These are phyloP conservation scores for Psilopsiagon aurifrons DNA, from an alignment of 2,113 vertebrate species.

Conservation along the genomic window DNA sequence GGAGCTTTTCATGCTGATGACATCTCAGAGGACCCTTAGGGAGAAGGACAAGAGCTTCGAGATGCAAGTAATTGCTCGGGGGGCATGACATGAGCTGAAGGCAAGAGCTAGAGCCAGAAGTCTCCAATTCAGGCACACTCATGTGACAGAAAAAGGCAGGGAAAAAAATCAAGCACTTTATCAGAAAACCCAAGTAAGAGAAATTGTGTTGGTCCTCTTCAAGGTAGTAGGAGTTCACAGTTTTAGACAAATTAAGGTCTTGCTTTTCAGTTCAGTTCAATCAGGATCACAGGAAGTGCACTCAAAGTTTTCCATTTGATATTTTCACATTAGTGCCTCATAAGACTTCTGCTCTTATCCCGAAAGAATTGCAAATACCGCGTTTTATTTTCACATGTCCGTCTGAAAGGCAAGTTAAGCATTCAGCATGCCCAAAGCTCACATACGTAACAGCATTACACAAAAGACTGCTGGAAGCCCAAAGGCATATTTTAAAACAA, in stretches of 20 bases:
- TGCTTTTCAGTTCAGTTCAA: background rate
- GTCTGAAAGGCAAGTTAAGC: background rate
- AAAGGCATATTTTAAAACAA: background rate
- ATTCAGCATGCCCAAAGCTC: background rate
- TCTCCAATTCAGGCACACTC: background rate
- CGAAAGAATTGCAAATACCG: background rate
- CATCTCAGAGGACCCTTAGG: background rate
- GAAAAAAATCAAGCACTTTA: background rate
- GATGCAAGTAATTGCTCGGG: background rate
- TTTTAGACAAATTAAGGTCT: background rate
- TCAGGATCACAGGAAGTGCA: background rate
- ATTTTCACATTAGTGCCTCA: background rate
- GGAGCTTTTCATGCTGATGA: background rate
- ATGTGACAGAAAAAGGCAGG: background rate
- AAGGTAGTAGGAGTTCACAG: background rate
- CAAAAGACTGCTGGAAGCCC: background rate
- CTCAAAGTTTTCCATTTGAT: background rate
- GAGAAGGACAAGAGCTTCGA: background rate
- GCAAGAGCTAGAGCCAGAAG: background rate
- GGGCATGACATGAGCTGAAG: background rate
- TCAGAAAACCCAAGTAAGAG: background rate
- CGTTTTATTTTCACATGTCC: background rate
- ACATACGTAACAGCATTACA: background rate
- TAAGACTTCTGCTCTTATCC: background rate
- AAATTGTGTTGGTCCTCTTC: background rate